phyloP scores from a whole-genome alignment of 2,888 invertebrate species.

The Pachydiplax longipennis region DNA sequence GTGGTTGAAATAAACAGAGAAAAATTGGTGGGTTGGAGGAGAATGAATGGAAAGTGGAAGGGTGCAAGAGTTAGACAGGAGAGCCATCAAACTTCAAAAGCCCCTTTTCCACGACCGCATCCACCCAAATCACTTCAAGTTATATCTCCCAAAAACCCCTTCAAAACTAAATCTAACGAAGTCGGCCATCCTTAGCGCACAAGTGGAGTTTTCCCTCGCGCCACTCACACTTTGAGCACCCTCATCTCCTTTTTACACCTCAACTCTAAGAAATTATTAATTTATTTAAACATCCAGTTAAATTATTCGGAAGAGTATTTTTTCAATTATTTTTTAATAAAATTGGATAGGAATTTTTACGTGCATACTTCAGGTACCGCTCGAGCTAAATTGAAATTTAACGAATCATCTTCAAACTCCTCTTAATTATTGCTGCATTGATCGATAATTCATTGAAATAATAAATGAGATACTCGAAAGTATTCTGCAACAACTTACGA shows the following conservation, averaged over 20 bases:
- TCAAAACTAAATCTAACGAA: slow-evolving; percentile 35
- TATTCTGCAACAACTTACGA: no score
- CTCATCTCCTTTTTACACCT: not conserved
- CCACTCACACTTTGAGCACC: not conserved
- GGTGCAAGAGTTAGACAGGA: not conserved
- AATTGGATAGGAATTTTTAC: no score
- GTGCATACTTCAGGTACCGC: no score
- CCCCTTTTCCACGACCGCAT: not conserved
- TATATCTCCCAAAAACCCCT: slow-evolving; percentile 2
- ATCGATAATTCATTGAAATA: no score
- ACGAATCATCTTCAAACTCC: no score
- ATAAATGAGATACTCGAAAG: no score
- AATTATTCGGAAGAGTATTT: no score
- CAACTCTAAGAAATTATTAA: not conserved
- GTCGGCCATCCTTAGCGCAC: not conserved
- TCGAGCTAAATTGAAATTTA: no score
- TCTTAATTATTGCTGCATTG: no score
- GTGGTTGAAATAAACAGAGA: not conserved
- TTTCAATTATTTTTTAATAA: no score
- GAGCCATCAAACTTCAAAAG: slow-evolving; percentile 36
- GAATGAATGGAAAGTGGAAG: not conserved
- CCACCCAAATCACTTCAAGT: slow-evolving; percentile 13
- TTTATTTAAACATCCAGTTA: no score
- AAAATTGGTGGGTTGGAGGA: not conserved
- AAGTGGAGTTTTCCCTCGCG: not conserved